A percentile compares a stretch with the other conserved stretches of the same genome.
phyloP scores from a whole-genome alignment of 2,797 vertebrate species.

The Acanthiza pusilla region DNA sequence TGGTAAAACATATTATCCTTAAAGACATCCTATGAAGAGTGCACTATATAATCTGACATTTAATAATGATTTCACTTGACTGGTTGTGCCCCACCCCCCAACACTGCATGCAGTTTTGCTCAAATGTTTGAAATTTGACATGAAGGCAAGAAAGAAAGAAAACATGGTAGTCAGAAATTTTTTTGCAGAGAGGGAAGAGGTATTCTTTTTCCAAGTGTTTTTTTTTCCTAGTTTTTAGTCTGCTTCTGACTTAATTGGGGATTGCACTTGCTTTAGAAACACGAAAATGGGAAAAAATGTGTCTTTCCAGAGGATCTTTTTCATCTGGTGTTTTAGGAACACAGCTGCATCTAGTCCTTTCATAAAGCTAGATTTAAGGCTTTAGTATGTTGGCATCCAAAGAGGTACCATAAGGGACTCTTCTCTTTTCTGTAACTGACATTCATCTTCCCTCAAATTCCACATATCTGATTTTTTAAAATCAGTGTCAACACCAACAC shows the following conservation, averaged over 20 bases:
- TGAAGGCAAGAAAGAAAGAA: background rate
- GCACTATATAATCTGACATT: background rate
- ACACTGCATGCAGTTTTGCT: background rate
- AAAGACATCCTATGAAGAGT: background rate
- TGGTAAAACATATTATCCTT: background rate
- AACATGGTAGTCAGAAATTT: no score
- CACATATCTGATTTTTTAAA: background rate
- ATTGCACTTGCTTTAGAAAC: background rate
- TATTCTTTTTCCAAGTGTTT: background rate
- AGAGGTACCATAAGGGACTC: background rate
- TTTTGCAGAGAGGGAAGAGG: background rate
- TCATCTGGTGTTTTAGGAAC: background rate
- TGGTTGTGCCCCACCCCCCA: no score
- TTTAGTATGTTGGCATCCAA: background rate
- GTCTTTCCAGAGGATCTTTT: background rate
- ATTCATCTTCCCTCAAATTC: background rate
- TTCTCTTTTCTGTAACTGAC: background rate
- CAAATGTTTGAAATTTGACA: background rate
- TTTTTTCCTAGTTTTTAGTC: background rate
- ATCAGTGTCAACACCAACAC: background rate
- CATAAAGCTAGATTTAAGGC: background rate
- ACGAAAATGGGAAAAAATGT: background rate
- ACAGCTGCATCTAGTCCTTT: background rate
- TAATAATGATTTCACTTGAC: background rate
- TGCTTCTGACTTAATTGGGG: background rate